Evolutionary conservation across 2,888 invertebrate genomes (phyloP).

Genomic region (Thereva unica): DNA sequence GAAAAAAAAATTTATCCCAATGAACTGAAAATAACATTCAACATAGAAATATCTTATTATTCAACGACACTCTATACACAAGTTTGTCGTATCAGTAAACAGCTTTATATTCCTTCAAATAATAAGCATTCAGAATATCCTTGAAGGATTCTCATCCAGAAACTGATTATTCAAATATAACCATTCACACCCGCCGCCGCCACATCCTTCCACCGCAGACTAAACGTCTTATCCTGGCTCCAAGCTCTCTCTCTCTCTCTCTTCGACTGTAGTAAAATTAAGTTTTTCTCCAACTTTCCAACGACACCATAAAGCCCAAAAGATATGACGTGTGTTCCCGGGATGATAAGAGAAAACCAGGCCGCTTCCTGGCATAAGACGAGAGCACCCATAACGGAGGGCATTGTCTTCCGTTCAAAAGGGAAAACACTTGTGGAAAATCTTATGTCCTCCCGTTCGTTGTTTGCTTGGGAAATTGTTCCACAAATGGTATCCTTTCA

Average conservation of each 20-base stretch:
- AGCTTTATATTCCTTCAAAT: neutral
- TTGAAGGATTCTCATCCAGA: slow-evolving; percentile 4
- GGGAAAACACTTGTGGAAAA: slow-evolving; percentile 38
- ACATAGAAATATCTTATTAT: too few species aligned
- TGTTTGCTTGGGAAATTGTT: slow-evolving; percentile 35
- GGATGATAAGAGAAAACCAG: slow-evolving; percentile 37
- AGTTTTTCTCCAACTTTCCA: slow-evolving; percentile 28
- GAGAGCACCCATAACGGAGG: slow-evolving; percentile 33
- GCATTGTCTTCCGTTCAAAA: slow-evolving; percentile 40
- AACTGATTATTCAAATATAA: slow-evolving; percentile 16
- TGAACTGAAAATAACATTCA: too few species aligned
- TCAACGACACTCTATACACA: too few species aligned
- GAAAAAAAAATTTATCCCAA: too few species aligned
- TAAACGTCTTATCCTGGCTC: slow-evolving; percentile 21
- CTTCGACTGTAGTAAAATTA: slow-evolving; percentile 24
- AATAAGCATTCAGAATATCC: neutral
- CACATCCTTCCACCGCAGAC: slow-evolving; percentile 3
- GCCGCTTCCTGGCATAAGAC: slow-evolving; percentile 32
- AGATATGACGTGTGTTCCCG: slow-evolving; percentile 39
- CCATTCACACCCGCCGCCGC: neutral
- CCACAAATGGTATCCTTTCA: slow-evolving; percentile 31
- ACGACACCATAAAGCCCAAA: slow-evolving; percentile 28
- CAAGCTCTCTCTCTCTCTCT: neutral
- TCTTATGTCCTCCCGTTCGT: slow-evolving; percentile 27
- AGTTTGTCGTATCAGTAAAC: neutral